These are phyloP conservation scores for Setophaga petechia DNA, from an alignment of 2,113 vertebrate genomes.

Conservation along the genomic window DNA sequence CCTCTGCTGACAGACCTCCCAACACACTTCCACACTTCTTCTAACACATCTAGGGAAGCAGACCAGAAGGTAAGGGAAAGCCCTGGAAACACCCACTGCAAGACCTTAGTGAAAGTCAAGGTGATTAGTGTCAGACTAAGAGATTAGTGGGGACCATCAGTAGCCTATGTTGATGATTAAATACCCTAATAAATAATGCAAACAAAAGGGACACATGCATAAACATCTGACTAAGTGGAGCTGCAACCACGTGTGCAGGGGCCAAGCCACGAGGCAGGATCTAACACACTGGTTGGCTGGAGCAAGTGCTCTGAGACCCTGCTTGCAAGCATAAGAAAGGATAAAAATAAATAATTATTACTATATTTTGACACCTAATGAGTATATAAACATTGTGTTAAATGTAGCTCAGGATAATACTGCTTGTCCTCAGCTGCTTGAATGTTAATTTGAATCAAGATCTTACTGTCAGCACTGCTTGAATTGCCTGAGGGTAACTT, in stretches of 20 bases:
- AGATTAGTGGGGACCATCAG: neutral
- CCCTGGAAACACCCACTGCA: neutral
- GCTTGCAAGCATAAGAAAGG: neutral
- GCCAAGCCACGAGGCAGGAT: neutral
- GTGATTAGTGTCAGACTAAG: neutral
- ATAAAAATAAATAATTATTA: neutral
- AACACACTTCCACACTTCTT: neutral
- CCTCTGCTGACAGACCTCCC: neutral
- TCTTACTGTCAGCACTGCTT: neutral
- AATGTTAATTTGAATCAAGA: neutral
- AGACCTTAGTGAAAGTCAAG: neutral
- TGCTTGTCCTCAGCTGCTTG: neutral
- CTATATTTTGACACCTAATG: neutral
- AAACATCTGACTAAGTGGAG: neutral
- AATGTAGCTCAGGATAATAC: neutral
- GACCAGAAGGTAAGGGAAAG: neutral
- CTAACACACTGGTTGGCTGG: accelerated
- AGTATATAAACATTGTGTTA: neutral
- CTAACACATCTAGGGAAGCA: neutral
- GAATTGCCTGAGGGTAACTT: neutral
- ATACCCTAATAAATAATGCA: neutral
- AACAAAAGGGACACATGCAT: neutral
- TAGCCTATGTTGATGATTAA: neutral
- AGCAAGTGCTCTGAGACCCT: neutral
- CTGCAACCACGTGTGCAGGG: accelerated